phyloP scores from a whole-genome alignment of 2,888 invertebrate genomes.

The Apamea crenata region DNA sequence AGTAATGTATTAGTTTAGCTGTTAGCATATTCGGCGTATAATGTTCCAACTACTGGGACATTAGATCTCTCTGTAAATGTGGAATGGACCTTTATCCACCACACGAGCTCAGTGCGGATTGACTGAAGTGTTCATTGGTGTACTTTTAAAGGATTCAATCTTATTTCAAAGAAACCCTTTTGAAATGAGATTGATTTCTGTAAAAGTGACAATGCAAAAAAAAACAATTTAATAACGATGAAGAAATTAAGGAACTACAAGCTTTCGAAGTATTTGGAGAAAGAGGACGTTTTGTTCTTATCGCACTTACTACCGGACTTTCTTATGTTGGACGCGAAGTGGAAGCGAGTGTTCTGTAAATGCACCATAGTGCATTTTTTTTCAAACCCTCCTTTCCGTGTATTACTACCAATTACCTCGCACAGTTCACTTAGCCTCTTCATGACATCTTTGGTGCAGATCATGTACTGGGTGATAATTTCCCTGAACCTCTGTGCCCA shows the following conservation, averaged over 20 bases:
- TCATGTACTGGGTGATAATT: conserved; percentile 87
- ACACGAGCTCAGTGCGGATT: not conserved
- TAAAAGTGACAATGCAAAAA: not conserved
- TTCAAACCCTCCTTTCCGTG: not conserved
- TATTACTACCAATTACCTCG: conserved; percentile 72
- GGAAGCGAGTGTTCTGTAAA: too few species aligned
- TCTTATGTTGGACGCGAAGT: not conserved
- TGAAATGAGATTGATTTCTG: not conserved
- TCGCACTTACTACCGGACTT: too few species aligned
- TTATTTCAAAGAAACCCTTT: not conserved
- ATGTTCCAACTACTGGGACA: not conserved
- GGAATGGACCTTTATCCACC: not conserved
- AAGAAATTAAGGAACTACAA: not conserved
- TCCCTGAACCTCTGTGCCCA: conserved; percentile 84
- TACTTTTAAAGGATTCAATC: not conserved
- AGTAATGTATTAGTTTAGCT: not conserved
- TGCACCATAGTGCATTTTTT: not conserved
- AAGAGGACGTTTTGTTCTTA: not conserved
- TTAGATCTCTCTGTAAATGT: not conserved
- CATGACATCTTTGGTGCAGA: conserved; percentile 87
- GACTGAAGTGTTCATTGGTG: not conserved
- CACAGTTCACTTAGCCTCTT: conserved; percentile 85
- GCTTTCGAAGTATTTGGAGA: too few species aligned
- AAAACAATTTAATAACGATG: too few species aligned
- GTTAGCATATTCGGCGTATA: not conserved